Percentiles rank a stretch among this genome's conserved stretches.
Evolutionary conservation across 1,140 invertebrate genomes (phyloP).

Genomic region (Neodiprion pinetum): DNA sequence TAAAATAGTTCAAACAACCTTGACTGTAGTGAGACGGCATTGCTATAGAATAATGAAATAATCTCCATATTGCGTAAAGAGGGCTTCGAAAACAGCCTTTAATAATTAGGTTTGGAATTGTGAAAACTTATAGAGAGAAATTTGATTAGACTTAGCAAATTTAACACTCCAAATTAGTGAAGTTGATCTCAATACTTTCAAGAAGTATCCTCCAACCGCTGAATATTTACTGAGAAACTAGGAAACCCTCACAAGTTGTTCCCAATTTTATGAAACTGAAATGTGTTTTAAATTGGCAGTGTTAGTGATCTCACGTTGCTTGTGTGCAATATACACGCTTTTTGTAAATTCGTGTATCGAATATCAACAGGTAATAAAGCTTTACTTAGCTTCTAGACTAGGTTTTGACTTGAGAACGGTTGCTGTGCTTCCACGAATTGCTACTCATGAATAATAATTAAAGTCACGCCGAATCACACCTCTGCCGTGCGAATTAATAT

Average conservation of each 20-base stretch:
- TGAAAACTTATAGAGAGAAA: too few species aligned
- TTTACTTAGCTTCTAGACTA: not conserved
- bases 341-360: constrained; percentile 1
- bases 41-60: too few species aligned
- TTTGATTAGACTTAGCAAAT: not conserved
- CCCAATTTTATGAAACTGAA: not conserved
- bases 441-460: not conserved
- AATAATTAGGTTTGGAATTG: too few species aligned
- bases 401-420: not conserved
- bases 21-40: too few species aligned
- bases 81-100: too few species aligned
- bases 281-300: not conserved
- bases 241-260: not conserved
- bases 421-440: not conserved
- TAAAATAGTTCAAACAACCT: too few species aligned
- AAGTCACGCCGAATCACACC: not conserved
- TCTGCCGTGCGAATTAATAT: not conserved
- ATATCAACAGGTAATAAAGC: not conserved
- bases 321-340: not conserved
- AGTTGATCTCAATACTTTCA: not conserved
- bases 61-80: too few species aligned
- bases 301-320: not conserved
- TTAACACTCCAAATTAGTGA: not conserved
- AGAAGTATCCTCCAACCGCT: not conserved
- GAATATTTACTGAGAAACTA: too few species aligned